Evolutionary conservation across 2,797 vertebrate species (phyloP).

Genomic region (Arvicola amphibius): DNA sequence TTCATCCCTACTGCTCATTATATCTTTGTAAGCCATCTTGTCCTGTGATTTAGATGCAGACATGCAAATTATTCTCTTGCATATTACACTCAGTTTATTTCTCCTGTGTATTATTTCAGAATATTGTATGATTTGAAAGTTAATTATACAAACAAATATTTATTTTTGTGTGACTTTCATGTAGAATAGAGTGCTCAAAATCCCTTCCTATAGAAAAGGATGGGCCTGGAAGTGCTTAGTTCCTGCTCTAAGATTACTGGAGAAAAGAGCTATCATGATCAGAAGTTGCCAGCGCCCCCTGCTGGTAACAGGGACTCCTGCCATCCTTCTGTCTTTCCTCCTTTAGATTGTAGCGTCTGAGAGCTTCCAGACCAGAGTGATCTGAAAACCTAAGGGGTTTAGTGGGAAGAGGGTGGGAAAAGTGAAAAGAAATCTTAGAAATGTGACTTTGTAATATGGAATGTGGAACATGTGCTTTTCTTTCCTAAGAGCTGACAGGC

Average conservation of each 20-base stretch:
- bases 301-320: not conserved
- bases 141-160: not conserved
- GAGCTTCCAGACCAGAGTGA: not conserved
- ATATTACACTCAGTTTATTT: not conserved
- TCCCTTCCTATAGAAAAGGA: not conserved
- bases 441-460: not conserved
- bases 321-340: not conserved
- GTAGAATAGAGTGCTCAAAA: conserved; percentile 5
- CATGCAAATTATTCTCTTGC: not conserved
- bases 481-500: not conserved
- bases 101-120: not conserved
- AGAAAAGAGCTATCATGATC: not conserved
- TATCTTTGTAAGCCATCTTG: not conserved
- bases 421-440: not conserved
- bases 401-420: not conserved
- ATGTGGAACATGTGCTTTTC: not conserved
- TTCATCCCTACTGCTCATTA: too few species aligned
- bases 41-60: not conserved
- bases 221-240: not conserved
- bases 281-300: not conserved
- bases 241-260: not conserved
- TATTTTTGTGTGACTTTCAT: conserved; percentile 41
- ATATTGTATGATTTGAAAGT: conserved; percentile 1
- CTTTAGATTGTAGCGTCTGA: not conserved
- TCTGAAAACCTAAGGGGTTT: not conserved